Evolutionary conservation across 2,113 vertebrate genomes (phyloP).

Genomic region (Pedetes capensis): DNA sequence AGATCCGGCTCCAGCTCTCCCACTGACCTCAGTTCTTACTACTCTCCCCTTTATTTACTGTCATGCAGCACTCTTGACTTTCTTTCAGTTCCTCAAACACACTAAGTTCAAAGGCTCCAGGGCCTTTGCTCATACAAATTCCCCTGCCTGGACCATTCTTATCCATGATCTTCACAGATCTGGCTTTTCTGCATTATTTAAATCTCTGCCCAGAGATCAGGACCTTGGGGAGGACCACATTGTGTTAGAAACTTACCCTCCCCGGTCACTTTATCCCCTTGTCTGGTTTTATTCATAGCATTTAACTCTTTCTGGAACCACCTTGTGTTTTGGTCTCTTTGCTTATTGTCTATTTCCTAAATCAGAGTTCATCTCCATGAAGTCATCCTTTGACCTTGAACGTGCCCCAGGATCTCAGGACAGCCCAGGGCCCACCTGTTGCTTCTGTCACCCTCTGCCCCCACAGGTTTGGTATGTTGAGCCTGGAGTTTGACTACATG

Average conservation of each 20-base stretch:
- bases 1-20: no score
- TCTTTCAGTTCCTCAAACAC: neutral
- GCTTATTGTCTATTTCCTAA: neutral
- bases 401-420: neutral
- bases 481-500: conserved; percentile 94
- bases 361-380: neutral
- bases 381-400: neutral
- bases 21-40: neutral
- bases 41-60: neutral
- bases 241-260: neutral
- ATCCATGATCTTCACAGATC: neutral
- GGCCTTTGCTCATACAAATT: neutral
- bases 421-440: neutral
- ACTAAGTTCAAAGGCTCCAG: neutral
- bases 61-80: neutral
- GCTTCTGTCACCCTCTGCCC: neutral
- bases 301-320: neutral
- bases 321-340: neutral
- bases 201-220: neutral
- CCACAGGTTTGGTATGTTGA: conserved; percentile 95
- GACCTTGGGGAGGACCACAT: neutral
- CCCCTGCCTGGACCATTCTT: neutral
- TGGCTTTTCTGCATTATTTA: neutral
- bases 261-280: neutral
- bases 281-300: neutral